A percentile compares a stretch with the other conserved stretches of the same genome.
phyloP scores from a whole-genome alignment of 2,888 invertebrate species.

The Rhodophaea formosa region DNA sequence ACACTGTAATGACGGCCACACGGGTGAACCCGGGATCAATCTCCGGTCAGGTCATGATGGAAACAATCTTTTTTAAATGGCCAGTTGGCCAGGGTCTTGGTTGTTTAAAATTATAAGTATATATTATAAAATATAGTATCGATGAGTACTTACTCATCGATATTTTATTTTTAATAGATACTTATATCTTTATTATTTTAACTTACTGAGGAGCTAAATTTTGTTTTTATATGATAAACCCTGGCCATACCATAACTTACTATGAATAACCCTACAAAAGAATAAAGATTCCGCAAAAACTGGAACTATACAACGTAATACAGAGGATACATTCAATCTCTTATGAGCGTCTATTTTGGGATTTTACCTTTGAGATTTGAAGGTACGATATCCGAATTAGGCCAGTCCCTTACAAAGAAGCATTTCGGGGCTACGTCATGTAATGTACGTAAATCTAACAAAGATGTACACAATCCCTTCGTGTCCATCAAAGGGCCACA shows the following conservation, averaged over 20 bases:
- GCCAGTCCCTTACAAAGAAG: constrained; percentile 21
- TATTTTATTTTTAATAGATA: no score
- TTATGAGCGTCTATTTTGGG: constrained; percentile 37
- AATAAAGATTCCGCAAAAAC: neutral
- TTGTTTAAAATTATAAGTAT: no score
- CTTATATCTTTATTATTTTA: no score
- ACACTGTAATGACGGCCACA: no score
- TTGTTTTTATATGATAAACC: no score
- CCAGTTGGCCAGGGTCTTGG: no score
- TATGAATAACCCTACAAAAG: neutral
- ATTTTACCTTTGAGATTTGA: constrained; percentile 28
- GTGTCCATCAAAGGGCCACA: constrained; percentile 54
- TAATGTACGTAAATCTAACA: constrained; percentile 57
- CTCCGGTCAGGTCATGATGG: no score
- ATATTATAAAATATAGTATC: no score
- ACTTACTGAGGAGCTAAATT: no score
- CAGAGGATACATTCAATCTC: constrained; percentile 7
- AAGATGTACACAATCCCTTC: constrained; percentile 50
- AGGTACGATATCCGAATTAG: constrained; percentile 26
- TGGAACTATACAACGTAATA: neutral
- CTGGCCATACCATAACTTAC: neutral
- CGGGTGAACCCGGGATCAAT: no score
- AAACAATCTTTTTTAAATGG: no score
- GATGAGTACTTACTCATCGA: no score
- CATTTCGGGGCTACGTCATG: constrained; percentile 37